phyloP scores from a whole-genome alignment of 2,113 vertebrate genomes.

The Prionailurus viverrinus region DNA sequence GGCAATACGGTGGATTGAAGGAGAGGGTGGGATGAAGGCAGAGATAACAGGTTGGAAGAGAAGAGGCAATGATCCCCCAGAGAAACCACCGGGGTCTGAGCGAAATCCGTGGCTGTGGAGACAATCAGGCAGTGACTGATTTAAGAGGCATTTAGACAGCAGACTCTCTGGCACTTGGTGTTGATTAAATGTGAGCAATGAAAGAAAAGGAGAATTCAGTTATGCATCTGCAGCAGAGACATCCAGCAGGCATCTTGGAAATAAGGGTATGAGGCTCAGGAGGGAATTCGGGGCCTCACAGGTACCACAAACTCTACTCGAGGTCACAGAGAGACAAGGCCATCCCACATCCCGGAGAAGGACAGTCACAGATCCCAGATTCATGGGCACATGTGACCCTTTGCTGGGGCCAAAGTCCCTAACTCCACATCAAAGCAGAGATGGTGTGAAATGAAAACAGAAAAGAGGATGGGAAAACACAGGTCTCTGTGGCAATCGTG shows the following conservation, averaged over 20 bases:
- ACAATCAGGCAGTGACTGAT: neutral
- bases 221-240: neutral
- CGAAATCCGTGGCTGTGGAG: neutral
- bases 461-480: neutral
- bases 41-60: neutral
- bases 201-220: neutral
- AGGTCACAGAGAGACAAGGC: neutral
- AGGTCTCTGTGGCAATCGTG: neutral
- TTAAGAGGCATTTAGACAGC: constrained; percentile 66
- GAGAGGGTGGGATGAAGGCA: neutral
- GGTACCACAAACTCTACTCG: neutral
- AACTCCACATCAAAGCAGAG: neutral
- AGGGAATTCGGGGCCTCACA: neutral
- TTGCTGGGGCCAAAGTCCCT: neutral
- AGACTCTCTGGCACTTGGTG: neutral
- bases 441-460: neutral
- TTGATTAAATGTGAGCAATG: constrained; percentile 57
- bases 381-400: neutral
- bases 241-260: neutral
- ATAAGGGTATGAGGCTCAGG: neutral
- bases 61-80: neutral
- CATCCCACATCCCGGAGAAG: neutral
- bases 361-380: neutral
- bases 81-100: neutral
- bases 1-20: fast-evolving